phyloP scores from a whole-genome alignment of 1,140 invertebrate species.

The Thaumatotibia leucotreta region DNA sequence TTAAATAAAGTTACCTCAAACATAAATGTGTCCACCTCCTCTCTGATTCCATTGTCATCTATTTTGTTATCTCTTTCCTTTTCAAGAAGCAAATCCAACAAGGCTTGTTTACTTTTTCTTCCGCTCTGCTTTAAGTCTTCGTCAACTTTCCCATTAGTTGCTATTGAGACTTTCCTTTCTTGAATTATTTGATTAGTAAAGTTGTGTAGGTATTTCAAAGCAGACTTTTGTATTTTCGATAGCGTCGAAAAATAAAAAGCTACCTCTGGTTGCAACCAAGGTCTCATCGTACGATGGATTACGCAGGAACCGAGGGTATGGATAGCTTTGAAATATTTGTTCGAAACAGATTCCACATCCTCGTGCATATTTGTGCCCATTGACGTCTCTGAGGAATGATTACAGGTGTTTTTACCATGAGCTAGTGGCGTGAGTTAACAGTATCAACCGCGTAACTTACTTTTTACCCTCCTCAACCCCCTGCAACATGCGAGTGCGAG shows the following conservation, averaged over 20 bases:
- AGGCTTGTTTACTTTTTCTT: slow-evolving; percentile 35
- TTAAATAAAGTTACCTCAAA: too few relatives aligned
- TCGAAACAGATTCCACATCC: slow-evolving; percentile 23
- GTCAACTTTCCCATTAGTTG: slow-evolving; percentile 10
- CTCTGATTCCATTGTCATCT: slow-evolving; percentile 82
- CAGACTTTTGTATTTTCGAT: slow-evolving; percentile 29
- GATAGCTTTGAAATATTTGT: slow-evolving; percentile 49
- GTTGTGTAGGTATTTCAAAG: slow-evolving; percentile 31
- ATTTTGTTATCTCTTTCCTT: slow-evolving; percentile 76
- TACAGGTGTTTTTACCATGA: too few relatives aligned
- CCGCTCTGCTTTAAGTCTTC: slow-evolving; percentile 18
- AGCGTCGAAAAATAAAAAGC: slow-evolving; percentile 31
- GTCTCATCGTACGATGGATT: slow-evolving; percentile 37
- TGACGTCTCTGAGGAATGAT: slow-evolving; percentile 49
- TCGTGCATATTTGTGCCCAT: slow-evolving; percentile 47
- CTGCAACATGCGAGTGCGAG: too few relatives aligned
- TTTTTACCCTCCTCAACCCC: too few relatives aligned
- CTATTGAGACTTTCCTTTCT: slow-evolving; percentile 26
- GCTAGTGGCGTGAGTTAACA: too few relatives aligned
- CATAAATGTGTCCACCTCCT: slow-evolving; percentile 91
- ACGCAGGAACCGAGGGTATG: slow-evolving; percentile 40
- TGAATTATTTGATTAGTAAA: slow-evolving; percentile 47
- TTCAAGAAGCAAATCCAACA: slow-evolving; percentile 77
- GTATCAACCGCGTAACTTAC: too few relatives aligned
- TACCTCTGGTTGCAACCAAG: slow-evolving; percentile 40